Evolutionary conservation across 2,113 vertebrate species (phyloP), one percentile per base, ranked within the genome.

Genomic region (Chiloscyllium plagiosum): DNA sequence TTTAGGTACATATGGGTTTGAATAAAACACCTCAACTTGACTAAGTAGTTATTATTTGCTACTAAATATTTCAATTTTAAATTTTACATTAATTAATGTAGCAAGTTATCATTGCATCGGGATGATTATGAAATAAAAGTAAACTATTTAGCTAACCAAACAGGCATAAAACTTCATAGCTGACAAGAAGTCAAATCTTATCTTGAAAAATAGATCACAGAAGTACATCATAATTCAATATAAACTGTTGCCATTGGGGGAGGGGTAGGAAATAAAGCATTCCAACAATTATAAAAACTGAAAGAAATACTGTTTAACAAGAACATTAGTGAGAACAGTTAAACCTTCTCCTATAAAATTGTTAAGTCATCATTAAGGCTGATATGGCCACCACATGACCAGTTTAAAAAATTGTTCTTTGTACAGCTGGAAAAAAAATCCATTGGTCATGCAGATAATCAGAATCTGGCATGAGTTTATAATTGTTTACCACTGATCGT

Each of bases 321-420:
- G 87, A 94, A 94, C 61, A 76, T 22, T 72, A 26, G 94, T 95
- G 94, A 95, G 70, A 72, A 72, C 50, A 72, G 68, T 95, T 95
- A 95, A 95, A 95, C n/a, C 42, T 93, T 65, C n/a, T 94, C 17
- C 68, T 95, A 76, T 95, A 72, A 95, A 95, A 95, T 26, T 95
- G 94, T 76, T 72, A 76, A 93, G 68, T 95, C 37, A 95, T 52
- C 69, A 76, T 95, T 95, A 95, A 95, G 94, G 94, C 94, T 95
- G 50, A 95, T 76, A 4, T 95, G 69, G 89, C 61, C 89, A 92
- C 89, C 6, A 33, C 69, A 95, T 72, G 94, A 95, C 68, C 94
- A 72, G 68, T 26, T 72, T 52, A 72, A 95, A 95, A 95, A 69
- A 42, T 47, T n/a, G 20, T 33, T 33, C 56, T 89, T 68, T 94